Percentiles rank a stretch among this genome's conserved stretches.
These are phyloP conservation scores for Chelonoidis abingdonii DNA, from an alignment of 2,113 vertebrate genomes.

Conservation along the genomic window DNA sequence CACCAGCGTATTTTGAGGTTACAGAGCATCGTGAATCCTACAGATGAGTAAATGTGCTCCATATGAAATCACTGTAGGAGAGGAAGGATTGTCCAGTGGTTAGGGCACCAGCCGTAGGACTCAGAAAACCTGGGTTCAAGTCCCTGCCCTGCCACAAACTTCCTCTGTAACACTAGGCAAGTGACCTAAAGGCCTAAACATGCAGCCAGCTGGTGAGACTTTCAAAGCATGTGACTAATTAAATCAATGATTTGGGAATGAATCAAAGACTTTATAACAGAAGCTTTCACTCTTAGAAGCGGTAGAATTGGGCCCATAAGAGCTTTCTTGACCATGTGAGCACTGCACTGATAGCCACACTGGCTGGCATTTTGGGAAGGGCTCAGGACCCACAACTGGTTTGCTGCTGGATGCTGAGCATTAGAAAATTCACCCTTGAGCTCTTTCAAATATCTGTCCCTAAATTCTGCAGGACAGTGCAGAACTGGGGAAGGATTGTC, in stretches of 20 bases:
- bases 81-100: background rate
- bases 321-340: background rate
- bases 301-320: background rate
- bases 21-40: background rate
- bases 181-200: background rate
- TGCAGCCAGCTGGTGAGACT: background rate
- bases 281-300: background rate
- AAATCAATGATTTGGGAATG: background rate
- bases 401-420: background rate
- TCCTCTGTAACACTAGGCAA: background rate
- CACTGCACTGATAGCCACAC: background rate
- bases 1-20: background rate
- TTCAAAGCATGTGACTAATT: background rate
- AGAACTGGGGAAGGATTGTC: background rate
- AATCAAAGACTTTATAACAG: background rate
- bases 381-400: background rate
- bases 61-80: background rate
- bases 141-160: background rate
- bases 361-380: background rate
- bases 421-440: background rate
- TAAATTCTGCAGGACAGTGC: background rate
- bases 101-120: background rate
- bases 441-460: background rate
- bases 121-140: background rate
- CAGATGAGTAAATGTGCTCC: background rate